A percentile compares a stretch with the other conserved stretches of the same genome.
These are phyloP conservation scores for Dryococelus australis DNA, from an alignment of 2,888 invertebrate genomes.

Conservation along the genomic window DNA sequence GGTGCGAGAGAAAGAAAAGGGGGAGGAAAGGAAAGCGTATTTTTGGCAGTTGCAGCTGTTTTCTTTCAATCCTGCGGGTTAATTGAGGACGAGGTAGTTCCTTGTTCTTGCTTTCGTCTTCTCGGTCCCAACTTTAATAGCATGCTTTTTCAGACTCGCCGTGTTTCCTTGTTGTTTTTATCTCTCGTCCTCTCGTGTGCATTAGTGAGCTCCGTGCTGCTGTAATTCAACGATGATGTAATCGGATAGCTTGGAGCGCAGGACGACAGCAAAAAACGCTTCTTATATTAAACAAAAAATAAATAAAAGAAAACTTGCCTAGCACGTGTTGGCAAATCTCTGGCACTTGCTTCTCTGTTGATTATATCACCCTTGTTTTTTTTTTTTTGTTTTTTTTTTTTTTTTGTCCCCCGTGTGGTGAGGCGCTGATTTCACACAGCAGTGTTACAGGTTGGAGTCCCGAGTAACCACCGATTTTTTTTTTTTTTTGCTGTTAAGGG, in stretches of 20 bases:
- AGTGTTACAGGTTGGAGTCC: too few species aligned
- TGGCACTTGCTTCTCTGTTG: too few species aligned
- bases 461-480: too few species aligned
- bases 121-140: not conserved
- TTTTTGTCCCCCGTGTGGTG: too few species aligned
- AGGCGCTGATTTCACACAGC: too few species aligned
- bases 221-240: not conserved
- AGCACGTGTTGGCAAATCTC: too few species aligned
- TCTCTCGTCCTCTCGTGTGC: not conserved
- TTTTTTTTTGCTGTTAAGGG: too few species aligned
- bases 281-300: too few species aligned
- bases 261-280: too few species aligned
- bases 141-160: not conserved
- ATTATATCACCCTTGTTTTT: too few species aligned
- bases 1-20: not conserved
- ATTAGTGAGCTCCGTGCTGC: not conserved
- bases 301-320: not conserved
- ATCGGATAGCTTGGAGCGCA: not conserved
- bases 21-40: not conserved
- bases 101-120: not conserved
- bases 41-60: constrained; percentile 16
- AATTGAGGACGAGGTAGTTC: not conserved
- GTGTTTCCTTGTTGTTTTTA: not conserved
- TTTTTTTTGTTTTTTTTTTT: too few species aligned
- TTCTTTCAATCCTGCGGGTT: constrained; percentile 3